Evolutionary conservation across 2,113 vertebrate genomes (phyloP).

Genomic region (Gnathonemus longibarbis): DNA sequence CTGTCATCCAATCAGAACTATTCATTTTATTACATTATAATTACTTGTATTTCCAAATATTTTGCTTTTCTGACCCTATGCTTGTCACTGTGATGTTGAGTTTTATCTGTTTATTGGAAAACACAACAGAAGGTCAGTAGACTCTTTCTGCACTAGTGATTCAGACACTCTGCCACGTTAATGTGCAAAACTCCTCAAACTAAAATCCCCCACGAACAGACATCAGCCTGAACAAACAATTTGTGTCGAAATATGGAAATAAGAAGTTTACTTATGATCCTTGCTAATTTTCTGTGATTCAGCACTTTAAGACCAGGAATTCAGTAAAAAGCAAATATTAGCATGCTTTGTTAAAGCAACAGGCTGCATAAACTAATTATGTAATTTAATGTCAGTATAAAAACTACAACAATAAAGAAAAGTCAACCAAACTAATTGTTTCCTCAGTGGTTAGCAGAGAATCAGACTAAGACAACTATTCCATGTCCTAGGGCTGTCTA

Average conservation of each 20-base stretch:
- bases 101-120: neutral
- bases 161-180: neutral
- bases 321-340: neutral
- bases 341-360: neutral
- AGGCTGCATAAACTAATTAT: neutral
- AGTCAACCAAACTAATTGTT: neutral
- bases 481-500: neutral
- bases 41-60: neutral
- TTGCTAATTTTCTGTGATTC: neutral
- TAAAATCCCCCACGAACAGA: neutral
- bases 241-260: slow-evolving; percentile 6
- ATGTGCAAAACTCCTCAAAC: neutral
- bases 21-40: neutral
- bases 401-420: neutral
- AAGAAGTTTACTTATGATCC: slow-evolving; percentile 20
- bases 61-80: neutral
- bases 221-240: slow-evolving; percentile 11
- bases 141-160: neutral
- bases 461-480: neutral
- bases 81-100: neutral
- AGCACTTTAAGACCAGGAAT: neutral
- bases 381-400: neutral
- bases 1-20: neutral
- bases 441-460: neutral
- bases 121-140: neutral